phyloP scores from a whole-genome alignment of 2,113 vertebrate genomes.

The Saccopteryx leptura region DNA sequence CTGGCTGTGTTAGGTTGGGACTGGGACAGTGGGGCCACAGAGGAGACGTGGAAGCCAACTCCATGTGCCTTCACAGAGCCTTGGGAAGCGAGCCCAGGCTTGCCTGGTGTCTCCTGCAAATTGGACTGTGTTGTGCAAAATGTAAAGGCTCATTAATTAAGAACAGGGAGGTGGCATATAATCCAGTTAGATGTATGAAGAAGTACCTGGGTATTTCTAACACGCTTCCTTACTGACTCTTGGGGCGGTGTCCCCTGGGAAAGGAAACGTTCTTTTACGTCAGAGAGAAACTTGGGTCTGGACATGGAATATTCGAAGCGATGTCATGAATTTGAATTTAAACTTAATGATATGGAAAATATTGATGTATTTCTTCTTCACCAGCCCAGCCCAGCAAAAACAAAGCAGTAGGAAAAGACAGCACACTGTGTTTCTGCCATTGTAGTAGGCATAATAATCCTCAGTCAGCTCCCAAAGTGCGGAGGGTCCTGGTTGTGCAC shows the following conservation, averaged over 20 bases:
- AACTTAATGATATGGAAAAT: neutral
- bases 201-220: neutral
- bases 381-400: neutral
- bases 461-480: neutral
- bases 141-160: slow-evolving; percentile 89
- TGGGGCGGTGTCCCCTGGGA: slow-evolving; percentile 81
- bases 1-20: neutral
- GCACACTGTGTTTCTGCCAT: neutral
- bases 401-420: neutral
- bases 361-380: neutral
- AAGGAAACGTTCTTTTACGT: slow-evolving; percentile 24
- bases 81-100: slow-evolving; percentile 88
- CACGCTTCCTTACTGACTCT: slow-evolving; percentile 85
- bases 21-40: neutral
- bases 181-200: neutral
- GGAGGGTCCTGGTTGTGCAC: neutral
- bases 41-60: neutral
- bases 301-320: neutral
- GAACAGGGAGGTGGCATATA: slow-evolving; percentile 86
- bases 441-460: neutral
- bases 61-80: slow-evolving; percentile 80
- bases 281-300: slow-evolving; percentile 42
- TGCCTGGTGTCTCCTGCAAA: slow-evolving; percentile 73
- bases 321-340: slow-evolving; percentile 9
- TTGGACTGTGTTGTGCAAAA: slow-evolving; percentile 70